Base-by-base conservation (phyloP, 2,797 vertebrate genomes). In the Streptopelia turtur region DNA sequence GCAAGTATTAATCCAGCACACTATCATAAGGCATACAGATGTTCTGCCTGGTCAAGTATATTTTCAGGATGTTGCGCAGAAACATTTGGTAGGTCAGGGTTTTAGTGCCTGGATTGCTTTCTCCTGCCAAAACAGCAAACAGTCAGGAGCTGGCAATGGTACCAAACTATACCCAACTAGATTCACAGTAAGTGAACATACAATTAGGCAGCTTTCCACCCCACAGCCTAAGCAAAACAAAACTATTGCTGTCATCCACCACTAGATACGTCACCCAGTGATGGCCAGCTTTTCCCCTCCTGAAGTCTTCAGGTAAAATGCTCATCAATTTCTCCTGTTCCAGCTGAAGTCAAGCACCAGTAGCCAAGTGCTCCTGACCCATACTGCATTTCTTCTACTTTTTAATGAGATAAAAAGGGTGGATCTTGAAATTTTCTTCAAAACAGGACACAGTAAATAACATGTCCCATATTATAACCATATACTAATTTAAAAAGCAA, bases 141-240 rank as follows among this genome's bases (percentile, higher is more conserved):
- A 75, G 43, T 47, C 80, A 69, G 45, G 68, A 92, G 84, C 76
- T 93, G 74, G 70, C 82, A 69, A 0, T 10, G 13, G 72, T 57
- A 70, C 41, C 1, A 2, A 82, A 77, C 41, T 66, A 55, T 17
- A 24, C 5, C 52, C 61, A 61, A 30, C 45, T 53, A 20, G 14
- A 65, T 30, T 56, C 87, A 78, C 84, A 88, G 85, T 80, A 96
- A 92, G 53, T 71, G 90, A 94, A 64, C 76, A 93, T 56, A 93
- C 37, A 68, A 33, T 91, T 43, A 83, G 56, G 52, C 37, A 33
- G 45, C 60, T 37, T 83, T 87, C 56, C 60, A 75, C 16, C 3
- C 49, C 41, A 22, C 11, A 83, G 37, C 15, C 72, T 24, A 20
- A 28, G 41, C 18, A 47, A 89, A 91, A 82, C 25, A 12, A 7